Evolutionary conservation across 2,113 vertebrate genomes (phyloP), one percentile per base, ranked within the genome.

Genomic region (Heterotilapia buettikoferi): DNA sequence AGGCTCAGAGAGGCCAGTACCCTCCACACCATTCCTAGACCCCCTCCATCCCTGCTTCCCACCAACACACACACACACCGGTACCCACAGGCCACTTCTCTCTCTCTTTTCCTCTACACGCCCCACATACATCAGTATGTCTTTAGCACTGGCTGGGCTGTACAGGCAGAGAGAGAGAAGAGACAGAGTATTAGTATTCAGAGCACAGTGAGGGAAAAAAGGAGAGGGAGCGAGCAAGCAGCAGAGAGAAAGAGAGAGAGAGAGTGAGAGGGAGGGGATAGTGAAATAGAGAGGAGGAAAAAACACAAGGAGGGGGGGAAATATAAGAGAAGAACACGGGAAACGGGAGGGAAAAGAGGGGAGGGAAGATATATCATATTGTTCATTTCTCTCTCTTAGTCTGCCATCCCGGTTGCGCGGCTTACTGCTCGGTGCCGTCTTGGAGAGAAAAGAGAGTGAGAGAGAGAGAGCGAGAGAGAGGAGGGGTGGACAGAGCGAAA

Each of bases 181-280:
- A 95, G 95, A 94, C 92, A 86, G 83, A 84, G 89, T 91, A 95
- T 97, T 96, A 96, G 95, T 96, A 97, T 97, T 97, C 96, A 90
- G 94, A 94, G 94, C 96, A 97, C 96, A 96, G 94, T 92, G 92
- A 90, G 90, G 83, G 29, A 87, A 91, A 93, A 82, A 73, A 71
- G 93, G 93, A 88, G 89, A 91, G 95, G 71, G 95, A 94, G 93
- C 88, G 90, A 92, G 92, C 81, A 85, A 78, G 85, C 85, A 47
- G 21, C 0, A 26, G 68, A 76, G 68, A 76, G 89, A 88, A 85
- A 82, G 18, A 36, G 59, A 36, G 59, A 33, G 87, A 78, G 87
- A 86, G 92, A 88, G 90, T 6, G 84, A 53, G 90, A 93, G 92
- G 92, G 94, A 93, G 89, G 88, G 92, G 90, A 90, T 57, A 91